These are phyloP conservation scores for Opisthograptis luteolata DNA, from an alignment of 2,888 invertebrate species.

Conservation along the genomic window DNA sequence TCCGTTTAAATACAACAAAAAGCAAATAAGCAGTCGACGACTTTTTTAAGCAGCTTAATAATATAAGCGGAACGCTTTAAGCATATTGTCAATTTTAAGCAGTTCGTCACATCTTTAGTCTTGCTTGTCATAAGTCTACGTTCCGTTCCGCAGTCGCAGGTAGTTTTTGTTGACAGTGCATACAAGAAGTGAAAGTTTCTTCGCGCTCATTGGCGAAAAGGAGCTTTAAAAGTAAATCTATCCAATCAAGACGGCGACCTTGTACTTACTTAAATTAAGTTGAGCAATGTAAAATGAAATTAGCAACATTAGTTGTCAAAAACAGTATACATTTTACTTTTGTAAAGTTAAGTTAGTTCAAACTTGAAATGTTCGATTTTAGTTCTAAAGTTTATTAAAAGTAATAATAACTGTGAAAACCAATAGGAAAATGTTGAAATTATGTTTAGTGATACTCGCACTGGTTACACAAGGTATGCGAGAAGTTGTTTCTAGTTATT, in stretches of 20 bases:
- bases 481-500: constrained; percentile 3
- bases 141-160: not conserved
- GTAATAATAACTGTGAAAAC: constrained; percentile 30
- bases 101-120: no score
- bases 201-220: constrained; percentile 47
- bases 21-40: no score
- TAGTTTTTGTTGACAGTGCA: not conserved
- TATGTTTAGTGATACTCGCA: constrained; percentile 56
- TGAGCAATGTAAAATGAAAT: constrained; percentile 31
- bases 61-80: no score
- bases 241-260: constrained; percentile 51
- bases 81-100: no score
- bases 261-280: constrained; percentile 22
- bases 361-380: constrained; percentile 51
- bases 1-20: no score
- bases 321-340: constrained; percentile 45
- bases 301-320: constrained; percentile 55
- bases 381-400: constrained; percentile 46
- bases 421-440: constrained; percentile 54
- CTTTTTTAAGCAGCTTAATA: no score
- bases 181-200: constrained; percentile 62
- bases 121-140: no score
- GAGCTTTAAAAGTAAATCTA: not conserved
- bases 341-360: not conserved
- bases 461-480: constrained; percentile 56